Evolutionary conservation across 2,797 vertebrate species (phyloP), one percentile per base, ranked within the genome.

Genomic region (Chelon auratus): DNA sequence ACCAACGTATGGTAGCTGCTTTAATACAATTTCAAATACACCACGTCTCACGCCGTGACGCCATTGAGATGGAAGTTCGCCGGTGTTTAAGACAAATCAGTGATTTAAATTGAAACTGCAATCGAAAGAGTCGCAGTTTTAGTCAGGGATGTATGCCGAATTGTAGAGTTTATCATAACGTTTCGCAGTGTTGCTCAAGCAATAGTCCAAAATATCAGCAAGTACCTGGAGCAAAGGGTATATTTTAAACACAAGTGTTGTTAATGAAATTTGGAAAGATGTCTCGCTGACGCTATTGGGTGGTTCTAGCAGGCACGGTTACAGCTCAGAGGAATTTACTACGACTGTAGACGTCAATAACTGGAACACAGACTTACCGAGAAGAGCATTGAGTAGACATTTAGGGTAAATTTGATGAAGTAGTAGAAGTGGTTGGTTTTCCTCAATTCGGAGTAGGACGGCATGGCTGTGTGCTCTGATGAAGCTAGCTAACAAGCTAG

Each of bases 321-420:
- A 33, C 8, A 18, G 47, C 30, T 37, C 24, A 52, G 15, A 15
- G 8, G 0, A 30, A 30, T 42, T 20, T 1, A 37, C 10, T 57
- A 2, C 3, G 1, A 6, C 61, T 3, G 7, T 12, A 6, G 10
- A 56, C n/a, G 45, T 68, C 9, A 52, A 56, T 10, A 33, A 39
- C 59, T 5, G 2, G 9, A 30, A 0, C 24, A 14, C 0, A 17
- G 24, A 94, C 95, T 94, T 89, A 96, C 95, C 94, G 95, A 95
- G 76, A 96, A 96, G 33, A 96, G 84, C 93, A 95, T 96, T 17
- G 95, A 95, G 85, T 95, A 96, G 72, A 95, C 57, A 66, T 95
- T 95, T 56, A 96, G 82, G 36, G 95, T 94, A 76, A 96, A 95
- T 87, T 96, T 96, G 82, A 95, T 89, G 85, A 94, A 93, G 83